Base-by-base conservation (phyloP, 2,888 invertebrate species). In the Drosophila atripex region DNA sequence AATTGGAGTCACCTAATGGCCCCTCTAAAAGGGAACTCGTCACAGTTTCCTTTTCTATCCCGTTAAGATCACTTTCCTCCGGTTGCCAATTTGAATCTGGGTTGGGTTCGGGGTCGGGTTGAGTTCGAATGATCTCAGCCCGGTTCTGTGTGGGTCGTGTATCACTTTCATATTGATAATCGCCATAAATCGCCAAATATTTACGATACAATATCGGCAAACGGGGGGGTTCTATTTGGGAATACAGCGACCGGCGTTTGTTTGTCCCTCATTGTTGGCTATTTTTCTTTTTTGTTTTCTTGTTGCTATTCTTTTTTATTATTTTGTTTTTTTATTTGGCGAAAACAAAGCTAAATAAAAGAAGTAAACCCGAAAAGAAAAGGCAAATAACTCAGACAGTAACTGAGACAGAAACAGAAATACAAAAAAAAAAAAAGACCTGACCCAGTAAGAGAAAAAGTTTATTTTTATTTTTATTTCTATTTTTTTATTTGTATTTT, bases 151-250 rank as follows among this genome's bases (percentile, higher is more conserved):
- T 82, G 76, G 82, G 86, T 86, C 88, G 73, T 69, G 87, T 87
- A 83, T 88, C 88, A 88, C 83, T 83, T 83, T 83, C 86, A 74
- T 76, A 84, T 83, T 88, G 80, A 88, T 88, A 88, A 86, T 84
- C 84, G 76, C 71, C 71, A 80, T 83, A 83, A 88, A 83, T 83
- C 83, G 65, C 57, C 65, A 66, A 70, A 57, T 80, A 78, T 58
- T 80, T 76, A 50, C 75, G 6, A 61, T 76, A 68, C 50, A 65
- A 66, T 65, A 58, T 66, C 70, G 84, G 73, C 71, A 64, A 43
- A 71, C 38, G 39, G 21, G 45, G 32, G 1, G 54, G 63, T 63
- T 64, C 39, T 63, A 35, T 50, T 43, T 55, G 21, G 46, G 46
- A 32, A 32, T 28, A 43, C 41, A 43, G 28, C 18, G 23, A 16